Evolutionary conservation across 1,140 invertebrate species (phyloP).

Genomic region (Drosophila trapezifrons): DNA sequence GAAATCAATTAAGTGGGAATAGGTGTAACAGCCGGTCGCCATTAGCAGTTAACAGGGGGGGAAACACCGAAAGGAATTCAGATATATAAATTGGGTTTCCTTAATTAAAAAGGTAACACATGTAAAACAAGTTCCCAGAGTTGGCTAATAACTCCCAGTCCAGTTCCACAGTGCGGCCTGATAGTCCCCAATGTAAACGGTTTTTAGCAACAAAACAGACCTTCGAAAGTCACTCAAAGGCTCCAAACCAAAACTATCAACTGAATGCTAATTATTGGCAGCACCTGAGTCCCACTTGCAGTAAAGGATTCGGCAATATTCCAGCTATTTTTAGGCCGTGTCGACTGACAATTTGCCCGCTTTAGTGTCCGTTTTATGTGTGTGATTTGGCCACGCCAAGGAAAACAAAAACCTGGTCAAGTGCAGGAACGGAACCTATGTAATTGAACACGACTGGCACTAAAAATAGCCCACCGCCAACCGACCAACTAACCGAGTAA

Average conservation of each 20-base stretch:
- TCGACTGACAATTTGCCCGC: slow-evolving; percentile 65
- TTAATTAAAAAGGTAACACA: slow-evolving; percentile 24
- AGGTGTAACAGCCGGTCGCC: slow-evolving; percentile 27
- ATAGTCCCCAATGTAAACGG: slow-evolving; percentile 34
- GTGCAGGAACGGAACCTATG: slow-evolving; percentile 59
- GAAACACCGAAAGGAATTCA: slow-evolving; percentile 12
- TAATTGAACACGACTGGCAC: slow-evolving; percentile 75
- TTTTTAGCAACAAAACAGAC: slow-evolving; percentile 49
- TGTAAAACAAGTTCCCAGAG: background rate
- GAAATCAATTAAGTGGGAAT: slow-evolving; percentile 47
- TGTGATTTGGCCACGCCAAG: slow-evolving; percentile 31
- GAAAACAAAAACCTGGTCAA: slow-evolving; percentile 34
- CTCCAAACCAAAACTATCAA: slow-evolving; percentile 63
- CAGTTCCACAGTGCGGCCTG: slow-evolving; percentile 18
- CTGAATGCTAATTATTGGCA: slow-evolving; percentile 78
- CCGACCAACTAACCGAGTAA: slow-evolving; percentile 30
- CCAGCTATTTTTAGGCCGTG: slow-evolving; percentile 68
- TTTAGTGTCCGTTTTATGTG: slow-evolving; percentile 69
- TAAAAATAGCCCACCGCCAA: slow-evolving; percentile 73
- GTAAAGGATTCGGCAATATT: slow-evolving; percentile 28
- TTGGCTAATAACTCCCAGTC: background rate
- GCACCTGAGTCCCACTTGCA: slow-evolving; percentile 17
- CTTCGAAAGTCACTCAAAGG: slow-evolving; percentile 24
- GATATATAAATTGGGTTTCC: slow-evolving; percentile 26
- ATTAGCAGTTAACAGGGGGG: slow-evolving; percentile 15